Base-by-base conservation (phyloP, 1,140 invertebrate species). In the Hydropsyche tenuis region DNA sequence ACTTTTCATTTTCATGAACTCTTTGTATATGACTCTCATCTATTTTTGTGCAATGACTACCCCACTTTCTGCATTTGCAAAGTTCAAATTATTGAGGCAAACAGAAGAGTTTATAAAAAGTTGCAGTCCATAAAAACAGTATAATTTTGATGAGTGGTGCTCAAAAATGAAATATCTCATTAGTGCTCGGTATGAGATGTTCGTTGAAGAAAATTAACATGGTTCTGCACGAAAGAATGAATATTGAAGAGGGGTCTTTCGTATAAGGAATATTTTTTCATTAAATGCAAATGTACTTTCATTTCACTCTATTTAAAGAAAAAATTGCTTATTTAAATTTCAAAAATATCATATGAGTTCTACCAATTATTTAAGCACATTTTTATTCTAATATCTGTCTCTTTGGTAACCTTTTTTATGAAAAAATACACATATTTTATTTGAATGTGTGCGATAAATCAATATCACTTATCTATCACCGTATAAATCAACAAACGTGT, bases 81-180 rank as follows among this genome's bases (percentile, higher is more conserved):
- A 37, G 30, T 37, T 37, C 9, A 37, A 53, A 53, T 16, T 53
- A 20, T 53, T 7, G 20, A 20, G 18, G 9, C 48, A 5, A 20
- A 37, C 30, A 53, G 48, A 18, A 7, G 48, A 53, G 48, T 53
- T 53, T 20, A 20, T 18, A 20, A 53, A 53, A 53, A 53, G 7
- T 18, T 18, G 48, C 9, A 18, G 48, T 53, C 7, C 1, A 37
- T 37, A 60, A 60, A 60, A 60, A 60, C 20, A 25, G 56, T 60
- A 60, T 60, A 65, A 65, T 65, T 65, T 65, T 65, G 27, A 42
- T 14, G 37, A 43, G 30, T 42, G 63, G 30, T 9, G n/a, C 63
- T 65, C 63, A 16, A 65, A 65, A 65, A 65, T 42, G 63, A 43
- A 65, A 65, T 65, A 65, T 65, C 42, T 65, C 63, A 65, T 65